Evolutionary conservation across 2,113 vertebrate genomes (phyloP).

Genomic region (Hassar affinis): DNA sequence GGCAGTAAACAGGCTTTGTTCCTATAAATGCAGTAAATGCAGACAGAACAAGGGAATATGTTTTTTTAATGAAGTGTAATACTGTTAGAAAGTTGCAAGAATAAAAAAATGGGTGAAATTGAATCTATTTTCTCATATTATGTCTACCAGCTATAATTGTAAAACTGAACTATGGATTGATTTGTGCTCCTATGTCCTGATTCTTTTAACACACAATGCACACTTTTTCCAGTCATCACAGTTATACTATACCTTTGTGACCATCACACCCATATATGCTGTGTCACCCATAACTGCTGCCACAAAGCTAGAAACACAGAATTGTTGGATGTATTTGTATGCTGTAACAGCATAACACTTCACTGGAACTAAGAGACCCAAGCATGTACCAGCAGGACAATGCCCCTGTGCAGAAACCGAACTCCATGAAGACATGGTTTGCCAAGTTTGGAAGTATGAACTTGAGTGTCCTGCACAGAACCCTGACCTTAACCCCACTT

Average conservation of each 20-base stretch:
- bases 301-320: neutral
- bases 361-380: neutral
- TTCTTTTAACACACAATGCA: neutral
- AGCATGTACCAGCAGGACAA: neutral
- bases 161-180: neutral
- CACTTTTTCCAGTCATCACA: neutral
- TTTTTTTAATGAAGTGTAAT: conserved; percentile 3
- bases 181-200: neutral
- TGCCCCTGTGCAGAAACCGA: neutral
- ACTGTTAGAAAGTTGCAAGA: neutral
- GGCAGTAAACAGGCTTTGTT: neutral
- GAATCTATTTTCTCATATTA: neutral
- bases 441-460: neutral
- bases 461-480: neutral
- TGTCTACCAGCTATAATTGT: neutral
- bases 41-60: neutral
- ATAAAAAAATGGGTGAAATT: neutral
- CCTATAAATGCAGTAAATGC: neutral
- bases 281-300: neutral
- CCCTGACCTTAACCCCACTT: neutral
- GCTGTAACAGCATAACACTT: neutral
- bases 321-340: neutral
- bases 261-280: too few species aligned
- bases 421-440: neutral
- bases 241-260: neutral